Base-by-base conservation (phyloP, 2,113 vertebrate species). In the Equus quagga region DNA sequence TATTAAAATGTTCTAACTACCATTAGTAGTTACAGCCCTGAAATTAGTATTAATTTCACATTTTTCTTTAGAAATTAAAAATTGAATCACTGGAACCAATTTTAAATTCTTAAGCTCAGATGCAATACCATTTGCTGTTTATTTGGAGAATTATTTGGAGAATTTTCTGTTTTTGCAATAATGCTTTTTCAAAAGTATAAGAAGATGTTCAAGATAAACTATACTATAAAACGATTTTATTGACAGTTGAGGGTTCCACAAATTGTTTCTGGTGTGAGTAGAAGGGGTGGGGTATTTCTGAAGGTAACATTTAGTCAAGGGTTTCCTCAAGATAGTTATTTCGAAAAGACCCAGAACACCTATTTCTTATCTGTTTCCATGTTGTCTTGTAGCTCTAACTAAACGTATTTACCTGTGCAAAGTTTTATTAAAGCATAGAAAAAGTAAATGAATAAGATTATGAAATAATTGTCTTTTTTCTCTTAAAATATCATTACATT, bases 381-480 rank as follows among this genome's bases (percentile, higher is more conserved):
- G 58, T 96, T 94, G 78, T 97, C 81, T 94, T 75, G 13, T 58
- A 87, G 76, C 28, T 95, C 64, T 96, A 73, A 92, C 69, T 94
- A 89, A 93, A 87, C 94, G 70, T 97, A 92, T 84, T 96, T 78
- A 85, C 80, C 94, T 96, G 65, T 98, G 87, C 80, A 96, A 97
- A 28, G 23, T 88, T 93, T 96, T 81, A 97, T 95, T 96, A 97
- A 98, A 94, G 58, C 87, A 70, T 88, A 95, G 96, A 94, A 91
- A 95, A 91, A 90, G 56, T 64, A 54, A 96, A 92, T 91, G 54
- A 96, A 96, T 92, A 93, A 96, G 88, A 75, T 86, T n/a, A 82
- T 76, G 54, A 94, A 96, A 93, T 91, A 85, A 72, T 78, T 85
- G 51, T 96, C 65, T 85, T 81, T 92, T 92, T 64, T 96, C 93